These are phyloP conservation scores for Torymus aiolomorphi DNA, from an alignment of 2,888 invertebrate species.

Conservation along the genomic window DNA sequence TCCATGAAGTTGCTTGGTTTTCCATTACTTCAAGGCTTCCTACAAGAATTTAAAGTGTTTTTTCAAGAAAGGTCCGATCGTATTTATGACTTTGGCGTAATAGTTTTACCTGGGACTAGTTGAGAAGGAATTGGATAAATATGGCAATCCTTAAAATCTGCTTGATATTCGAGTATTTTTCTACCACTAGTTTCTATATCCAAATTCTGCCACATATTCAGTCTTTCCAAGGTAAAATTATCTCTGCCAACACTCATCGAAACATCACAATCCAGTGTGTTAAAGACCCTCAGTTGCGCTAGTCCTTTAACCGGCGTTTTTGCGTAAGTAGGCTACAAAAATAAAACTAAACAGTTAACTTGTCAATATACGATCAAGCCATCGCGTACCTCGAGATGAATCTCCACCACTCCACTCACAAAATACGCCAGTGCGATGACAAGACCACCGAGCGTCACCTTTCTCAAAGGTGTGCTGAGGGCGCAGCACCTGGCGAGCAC, in stretches of 20 bases:
- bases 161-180: conserved; percentile 47
- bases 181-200: conserved; percentile 44
- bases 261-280: conserved; percentile 72
- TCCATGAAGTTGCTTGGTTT: not conserved
- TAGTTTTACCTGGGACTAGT: too few relatives aligned
- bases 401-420: conserved; percentile 89
- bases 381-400: conserved; percentile 81
- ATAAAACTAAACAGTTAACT: conserved; percentile 2
- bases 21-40: not conserved
- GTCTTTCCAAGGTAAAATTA: conserved; percentile 55
- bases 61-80: too few relatives aligned
- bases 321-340: conserved; percentile 79
- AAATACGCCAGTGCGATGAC: conserved; percentile 90
- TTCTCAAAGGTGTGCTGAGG: conserved; percentile 87
- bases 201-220: conserved; percentile 63
- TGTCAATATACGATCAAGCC: too few relatives aligned
- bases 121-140: too few relatives aligned
- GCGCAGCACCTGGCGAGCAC: conserved; percentile 82
- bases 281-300: conserved; percentile 84
- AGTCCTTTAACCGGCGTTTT: conserved; percentile 78
- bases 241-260: conserved; percentile 55
- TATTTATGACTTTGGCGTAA: too few relatives aligned
- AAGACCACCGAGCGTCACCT: conserved; percentile 91
- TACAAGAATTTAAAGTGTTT: not conserved
- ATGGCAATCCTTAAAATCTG: conserved; percentile 60